phyloP scores from a whole-genome alignment of 2,113 vertebrate genomes.

The Corydoras sp. region DNA sequence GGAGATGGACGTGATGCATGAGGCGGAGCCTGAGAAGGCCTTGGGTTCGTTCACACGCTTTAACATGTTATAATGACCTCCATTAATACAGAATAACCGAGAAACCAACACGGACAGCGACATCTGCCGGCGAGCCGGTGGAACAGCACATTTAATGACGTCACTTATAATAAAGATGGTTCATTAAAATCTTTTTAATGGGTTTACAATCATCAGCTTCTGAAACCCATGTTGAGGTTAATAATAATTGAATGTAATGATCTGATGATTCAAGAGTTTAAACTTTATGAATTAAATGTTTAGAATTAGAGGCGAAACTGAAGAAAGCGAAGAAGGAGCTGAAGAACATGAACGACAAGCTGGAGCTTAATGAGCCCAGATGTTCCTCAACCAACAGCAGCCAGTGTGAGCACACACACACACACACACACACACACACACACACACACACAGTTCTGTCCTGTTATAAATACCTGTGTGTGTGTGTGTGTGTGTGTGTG shows the following conservation, averaged over 20 bases:
- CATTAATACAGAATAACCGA: no score
- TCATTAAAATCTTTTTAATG: no score
- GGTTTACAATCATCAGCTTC: no score
- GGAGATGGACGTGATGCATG: not conserved
- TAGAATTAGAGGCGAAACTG: not conserved
- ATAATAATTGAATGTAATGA: no score
- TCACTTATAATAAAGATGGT: no score
- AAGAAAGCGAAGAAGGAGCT: not conserved
- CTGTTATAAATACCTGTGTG: not conserved
- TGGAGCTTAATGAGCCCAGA: not conserved
- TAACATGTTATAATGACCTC: no score
- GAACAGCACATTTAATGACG: no score
- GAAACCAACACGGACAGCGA: no score
- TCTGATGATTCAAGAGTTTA: no score
- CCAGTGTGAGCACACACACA: not conserved
- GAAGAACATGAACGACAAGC: not conserved
- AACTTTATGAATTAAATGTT: not conserved
- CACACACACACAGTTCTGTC: constrained; percentile 1
- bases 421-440: constrained; percentile 5
- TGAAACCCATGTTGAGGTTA: no score
- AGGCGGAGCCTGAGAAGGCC: not conserved
- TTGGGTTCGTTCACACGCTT: not conserved
- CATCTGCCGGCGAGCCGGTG: no score
- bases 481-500: not conserved
- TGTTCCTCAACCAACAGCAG: not conserved